These are phyloP conservation scores for Perca fluviatilis DNA, from an alignment of 2,113 vertebrate genomes.

Conservation along the genomic window DNA sequence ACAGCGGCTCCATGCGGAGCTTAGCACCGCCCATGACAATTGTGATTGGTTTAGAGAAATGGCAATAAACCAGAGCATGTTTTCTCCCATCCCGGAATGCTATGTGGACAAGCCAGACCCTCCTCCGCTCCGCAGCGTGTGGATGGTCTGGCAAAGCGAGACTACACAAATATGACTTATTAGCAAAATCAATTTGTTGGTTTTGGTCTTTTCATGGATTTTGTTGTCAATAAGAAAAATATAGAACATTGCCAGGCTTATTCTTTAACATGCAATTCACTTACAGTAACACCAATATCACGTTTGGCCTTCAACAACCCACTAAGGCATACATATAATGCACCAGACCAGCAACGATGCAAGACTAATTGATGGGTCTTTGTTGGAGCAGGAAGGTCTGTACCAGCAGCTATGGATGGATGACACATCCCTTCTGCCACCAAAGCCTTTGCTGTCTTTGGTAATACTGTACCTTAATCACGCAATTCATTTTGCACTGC, in stretches of 20 bases:
- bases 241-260: background rate
- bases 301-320: background rate
- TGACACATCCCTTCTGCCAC: background rate
- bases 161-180: too few relatives aligned
- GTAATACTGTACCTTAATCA: conserved; percentile 7
- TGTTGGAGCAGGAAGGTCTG: background rate
- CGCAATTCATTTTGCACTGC: background rate
- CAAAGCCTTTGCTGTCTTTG: background rate
- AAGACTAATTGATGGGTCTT: background rate
- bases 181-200: background rate
- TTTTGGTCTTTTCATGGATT: background rate
- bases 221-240: background rate
- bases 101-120: too few relatives aligned
- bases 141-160: too few relatives aligned
- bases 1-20: too few relatives aligned
- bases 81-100: too few relatives aligned
- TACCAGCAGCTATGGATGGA: background rate
- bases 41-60: too few relatives aligned
- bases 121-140: too few relatives aligned
- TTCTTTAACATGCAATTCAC: background rate
- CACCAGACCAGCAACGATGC: background rate
- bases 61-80: too few relatives aligned
- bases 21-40: too few relatives aligned
- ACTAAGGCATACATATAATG: background rate
- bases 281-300: background rate